phyloP scores from a whole-genome alignment of 2,113 vertebrate species.

The Spilogale gracilis region DNA sequence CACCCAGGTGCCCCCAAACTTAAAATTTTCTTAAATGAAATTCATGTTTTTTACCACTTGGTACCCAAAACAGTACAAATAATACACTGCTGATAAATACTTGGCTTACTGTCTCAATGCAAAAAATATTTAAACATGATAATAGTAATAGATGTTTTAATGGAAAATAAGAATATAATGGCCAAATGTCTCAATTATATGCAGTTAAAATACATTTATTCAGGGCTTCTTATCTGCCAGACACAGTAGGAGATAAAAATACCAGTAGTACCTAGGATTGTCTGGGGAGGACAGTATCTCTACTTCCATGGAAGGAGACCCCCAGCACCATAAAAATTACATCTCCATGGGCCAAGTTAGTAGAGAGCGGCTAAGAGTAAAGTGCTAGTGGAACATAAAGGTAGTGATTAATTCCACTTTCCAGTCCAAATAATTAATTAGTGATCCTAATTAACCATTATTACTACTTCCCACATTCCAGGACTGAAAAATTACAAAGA shows the following conservation, averaged over 20 bases:
- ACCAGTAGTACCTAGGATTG: background rate
- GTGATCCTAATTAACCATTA: background rate
- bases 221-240: background rate
- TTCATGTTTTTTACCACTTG: background rate
- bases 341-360: background rate
- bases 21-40: slow-evolving; percentile 50
- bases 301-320: background rate
- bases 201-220: background rate
- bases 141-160: background rate
- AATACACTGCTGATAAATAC: background rate
- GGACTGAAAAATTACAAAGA: background rate
- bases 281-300: background rate
- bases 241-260: background rate
- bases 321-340: background rate
- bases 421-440: background rate
- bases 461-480: background rate
- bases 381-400: background rate
- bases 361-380: no score
- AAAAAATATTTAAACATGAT: slow-evolving; percentile 15
- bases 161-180: slow-evolving; percentile 3
- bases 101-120: background rate
- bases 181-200: background rate
- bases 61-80: background rate
- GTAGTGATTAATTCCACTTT: background rate
- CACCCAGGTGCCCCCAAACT: background rate